Percentiles rank a stretch among this genome's conserved stretches.
These are phyloP conservation scores for Epizoanthus rinbou DNA, from an alignment of 92 coral and sea anemone species.

Conservation along the genomic window DNA sequence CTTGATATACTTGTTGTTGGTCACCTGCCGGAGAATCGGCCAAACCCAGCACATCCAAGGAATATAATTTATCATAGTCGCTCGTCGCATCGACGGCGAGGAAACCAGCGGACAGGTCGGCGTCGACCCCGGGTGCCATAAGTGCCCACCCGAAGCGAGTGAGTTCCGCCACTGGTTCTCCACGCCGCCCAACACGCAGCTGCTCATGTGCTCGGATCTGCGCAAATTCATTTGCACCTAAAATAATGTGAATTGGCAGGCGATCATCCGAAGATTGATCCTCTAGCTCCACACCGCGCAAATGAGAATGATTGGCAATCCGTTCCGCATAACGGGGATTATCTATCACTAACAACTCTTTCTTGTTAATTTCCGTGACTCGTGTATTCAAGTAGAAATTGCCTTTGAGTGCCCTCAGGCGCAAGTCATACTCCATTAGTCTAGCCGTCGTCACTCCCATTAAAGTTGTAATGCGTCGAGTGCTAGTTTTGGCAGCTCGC, in stretches of 20 bases:
- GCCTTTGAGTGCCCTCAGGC: too few species aligned
- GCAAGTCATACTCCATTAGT: too few species aligned
- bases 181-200: slow-evolving; percentile 41
- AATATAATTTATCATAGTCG: slow-evolving; percentile 27
- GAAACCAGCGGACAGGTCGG: slow-evolving; percentile 20
- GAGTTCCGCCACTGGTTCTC: slow-evolving; percentile 49
- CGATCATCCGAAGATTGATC: slow-evolving; percentile 10
- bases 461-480: slow-evolving; percentile 31
- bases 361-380: background rate
- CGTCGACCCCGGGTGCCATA: slow-evolving; percentile 40
- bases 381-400: too few species aligned
- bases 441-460: slow-evolving; percentile 20
- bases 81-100: slow-evolving; percentile 27
- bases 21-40: slow-evolving; percentile 46
- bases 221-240: slow-evolving; percentile 42
- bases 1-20: slow-evolving; percentile 29
- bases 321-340: slow-evolving; percentile 39
- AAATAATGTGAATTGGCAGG: slow-evolving; percentile 22
- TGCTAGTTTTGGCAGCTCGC: background rate
- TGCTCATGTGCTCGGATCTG: slow-evolving; percentile 33
- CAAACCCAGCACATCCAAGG: slow-evolving; percentile 43
- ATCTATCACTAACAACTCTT: slow-evolving; percentile 39
- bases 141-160: slow-evolving; percentile 52
- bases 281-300: slow-evolving; percentile 5
- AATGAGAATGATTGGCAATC: slow-evolving; percentile 26